Percentiles rank a stretch among this genome's conserved stretches.
Conservation (phyloP, 2,113 vertebrate genomes). For the Atherinomorus stipes region DNA sequence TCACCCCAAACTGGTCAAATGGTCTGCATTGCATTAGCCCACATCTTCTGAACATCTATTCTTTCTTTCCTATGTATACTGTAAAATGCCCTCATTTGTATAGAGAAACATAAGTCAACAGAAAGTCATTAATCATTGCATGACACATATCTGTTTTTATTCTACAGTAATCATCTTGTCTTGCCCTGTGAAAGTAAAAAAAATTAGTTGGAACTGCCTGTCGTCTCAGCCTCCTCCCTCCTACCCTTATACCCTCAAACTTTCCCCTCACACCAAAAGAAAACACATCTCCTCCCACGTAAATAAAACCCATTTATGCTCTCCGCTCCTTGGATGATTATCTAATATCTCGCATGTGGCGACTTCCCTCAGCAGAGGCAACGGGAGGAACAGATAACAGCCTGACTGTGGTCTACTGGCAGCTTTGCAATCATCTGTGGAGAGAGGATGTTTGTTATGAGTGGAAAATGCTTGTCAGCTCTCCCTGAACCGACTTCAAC, state of each 20-base stretch:
- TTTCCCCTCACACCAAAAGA: not conserved
- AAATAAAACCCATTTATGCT: slow-evolving; percentile 35
- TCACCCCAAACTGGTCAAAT: too few relatives aligned
- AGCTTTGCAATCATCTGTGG: slow-evolving; percentile 48
- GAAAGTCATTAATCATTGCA: slow-evolving; percentile 1
- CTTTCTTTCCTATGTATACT: too few relatives aligned
- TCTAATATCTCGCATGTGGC: slow-evolving; percentile 33
- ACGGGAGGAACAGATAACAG: slow-evolving; percentile 52
- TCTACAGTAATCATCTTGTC: not conserved
- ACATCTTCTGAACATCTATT: too few relatives aligned
- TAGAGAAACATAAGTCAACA: not conserved
- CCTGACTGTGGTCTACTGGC: slow-evolving; percentile 46
- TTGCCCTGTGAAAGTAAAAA: not conserved
- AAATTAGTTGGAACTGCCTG: not conserved
- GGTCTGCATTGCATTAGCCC: too few relatives aligned
- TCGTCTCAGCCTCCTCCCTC: not conserved
- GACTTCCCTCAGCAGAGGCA: slow-evolving; percentile 19
- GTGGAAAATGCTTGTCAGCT: slow-evolving; percentile 52
- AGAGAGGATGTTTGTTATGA: slow-evolving; percentile 38
- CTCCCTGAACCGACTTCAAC: slow-evolving; percentile 27
- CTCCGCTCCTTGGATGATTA: slow-evolving; percentile 29
- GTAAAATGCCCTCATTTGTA: not conserved
- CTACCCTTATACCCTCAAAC: slow-evolving; percentile 18
- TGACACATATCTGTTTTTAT: not conserved
- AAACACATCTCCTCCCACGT: slow-evolving; percentile 8